phyloP scores from a whole-genome alignment of 2,113 vertebrate genomes.

The Hypocryptadius cinnamomeus region DNA sequence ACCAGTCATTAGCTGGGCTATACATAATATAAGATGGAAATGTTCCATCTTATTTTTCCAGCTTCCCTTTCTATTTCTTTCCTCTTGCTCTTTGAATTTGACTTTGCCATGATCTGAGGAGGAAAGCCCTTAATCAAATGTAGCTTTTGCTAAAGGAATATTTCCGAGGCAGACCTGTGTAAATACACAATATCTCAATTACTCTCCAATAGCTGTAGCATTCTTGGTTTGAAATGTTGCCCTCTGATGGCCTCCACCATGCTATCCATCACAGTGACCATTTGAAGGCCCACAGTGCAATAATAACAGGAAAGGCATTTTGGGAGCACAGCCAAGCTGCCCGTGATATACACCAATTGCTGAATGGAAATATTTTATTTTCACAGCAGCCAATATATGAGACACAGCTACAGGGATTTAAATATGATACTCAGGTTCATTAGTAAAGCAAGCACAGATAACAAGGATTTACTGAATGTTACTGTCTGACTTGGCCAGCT shows the following conservation, averaged over 20 bases:
- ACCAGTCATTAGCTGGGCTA: neutral
- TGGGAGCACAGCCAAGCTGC: neutral
- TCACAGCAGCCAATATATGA: neutral
- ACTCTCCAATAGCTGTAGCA: neutral
- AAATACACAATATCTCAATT: neutral
- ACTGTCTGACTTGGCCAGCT: neutral
- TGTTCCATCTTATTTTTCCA: neutral
- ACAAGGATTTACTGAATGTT: slow-evolving; percentile 28
- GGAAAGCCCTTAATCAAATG: neutral
- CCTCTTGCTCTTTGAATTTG: neutral
- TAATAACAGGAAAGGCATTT: neutral
- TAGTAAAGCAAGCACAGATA: slow-evolving; percentile 42
- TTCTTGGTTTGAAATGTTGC: slow-evolving; percentile 13
- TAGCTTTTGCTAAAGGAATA: neutral
- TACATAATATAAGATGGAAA: no score
- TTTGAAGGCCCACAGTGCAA: neutral
- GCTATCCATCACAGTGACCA: neutral
- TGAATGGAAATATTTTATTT: neutral
- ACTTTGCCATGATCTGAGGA: neutral
- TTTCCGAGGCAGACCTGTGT: neutral
- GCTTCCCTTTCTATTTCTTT: neutral
- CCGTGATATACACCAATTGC: neutral
- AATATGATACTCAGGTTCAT: slow-evolving; percentile 15
- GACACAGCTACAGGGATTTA: slow-evolving; percentile 20
- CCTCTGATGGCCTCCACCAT: neutral